Evolutionary conservation across 2,888 invertebrate genomes (phyloP).

Genomic region (Digitonthophagus gazella): DNA sequence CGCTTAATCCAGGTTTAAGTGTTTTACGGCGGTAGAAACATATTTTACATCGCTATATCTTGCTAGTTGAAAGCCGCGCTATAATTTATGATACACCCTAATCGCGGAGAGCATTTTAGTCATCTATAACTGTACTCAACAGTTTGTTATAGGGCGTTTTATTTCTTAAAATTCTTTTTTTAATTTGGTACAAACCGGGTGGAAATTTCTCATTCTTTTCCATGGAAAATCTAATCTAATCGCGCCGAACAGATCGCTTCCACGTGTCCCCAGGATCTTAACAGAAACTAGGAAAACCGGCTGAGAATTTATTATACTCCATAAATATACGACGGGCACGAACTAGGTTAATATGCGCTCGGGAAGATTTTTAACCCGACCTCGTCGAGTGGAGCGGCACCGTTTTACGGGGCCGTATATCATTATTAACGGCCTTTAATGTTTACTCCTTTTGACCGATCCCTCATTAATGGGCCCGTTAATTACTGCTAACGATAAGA

Average conservation of each 20-base stretch:
- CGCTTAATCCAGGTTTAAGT: background rate
- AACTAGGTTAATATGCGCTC: background rate
- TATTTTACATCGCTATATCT: background rate
- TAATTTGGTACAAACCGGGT: background rate
- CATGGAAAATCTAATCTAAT: background rate
- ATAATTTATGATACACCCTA: too few species aligned
- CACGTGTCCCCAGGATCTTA: background rate
- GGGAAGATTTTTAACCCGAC: background rate
- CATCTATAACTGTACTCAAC: background rate
- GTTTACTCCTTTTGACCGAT: slow-evolving; percentile 16
- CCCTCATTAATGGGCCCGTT: slow-evolving; percentile 20
- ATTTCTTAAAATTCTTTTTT: background rate
- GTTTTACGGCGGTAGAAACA: background rate
- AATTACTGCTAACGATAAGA: slow-evolving; percentile 20
- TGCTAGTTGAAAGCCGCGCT: too few species aligned
- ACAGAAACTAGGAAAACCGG: background rate
- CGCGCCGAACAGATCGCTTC: background rate
- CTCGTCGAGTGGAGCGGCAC: background rate
- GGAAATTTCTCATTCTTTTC: background rate
- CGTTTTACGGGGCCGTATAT: slow-evolving; percentile 9
- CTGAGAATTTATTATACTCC: background rate
- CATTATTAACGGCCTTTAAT: slow-evolving; percentile 11
- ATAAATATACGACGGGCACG: background rate
- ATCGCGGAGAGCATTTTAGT: too few species aligned
- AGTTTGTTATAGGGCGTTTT: background rate